Percentiles rank a stretch among this genome's conserved stretches.
phyloP scores from a whole-genome alignment of 2,113 vertebrate species.

The Prionailurus bengalensis region DNA sequence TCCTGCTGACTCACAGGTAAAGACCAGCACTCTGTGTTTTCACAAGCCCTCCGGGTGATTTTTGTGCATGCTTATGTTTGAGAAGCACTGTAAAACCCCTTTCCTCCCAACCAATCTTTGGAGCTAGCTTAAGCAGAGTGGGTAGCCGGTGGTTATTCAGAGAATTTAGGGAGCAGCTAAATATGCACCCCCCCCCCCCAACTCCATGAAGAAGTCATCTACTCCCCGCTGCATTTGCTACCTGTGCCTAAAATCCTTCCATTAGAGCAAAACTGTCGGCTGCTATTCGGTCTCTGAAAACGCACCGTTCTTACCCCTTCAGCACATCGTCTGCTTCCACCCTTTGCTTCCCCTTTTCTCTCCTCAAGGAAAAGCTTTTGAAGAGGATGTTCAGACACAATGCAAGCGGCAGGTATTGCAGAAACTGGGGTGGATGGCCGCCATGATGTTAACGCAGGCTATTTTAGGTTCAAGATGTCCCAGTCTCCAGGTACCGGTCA shows the following conservation, averaged over 20 bases:
- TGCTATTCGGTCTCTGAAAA: neutral
- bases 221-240: neutral
- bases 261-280: neutral
- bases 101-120: neutral
- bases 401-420: neutral
- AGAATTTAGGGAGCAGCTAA: neutral
- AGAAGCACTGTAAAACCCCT: neutral
- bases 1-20: neutral
- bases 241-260: neutral
- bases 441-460: neutral
- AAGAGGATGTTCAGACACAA: neutral
- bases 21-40: neutral
- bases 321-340: neutral
- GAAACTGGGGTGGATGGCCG: neutral
- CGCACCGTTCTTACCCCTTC: neutral
- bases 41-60: neutral
- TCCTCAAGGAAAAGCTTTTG: slow-evolving; percentile 23
- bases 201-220: neutral
- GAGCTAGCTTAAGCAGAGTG: neutral
- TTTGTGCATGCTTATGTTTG: neutral
- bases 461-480: neutral
- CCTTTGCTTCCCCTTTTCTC: neutral
- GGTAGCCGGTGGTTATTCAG: neutral
- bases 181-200: accelerated
- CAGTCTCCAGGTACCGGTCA: neutral